Base-by-base conservation (phyloP, 1,140 invertebrate species). In the Cataglyphis hispanica region DNA sequence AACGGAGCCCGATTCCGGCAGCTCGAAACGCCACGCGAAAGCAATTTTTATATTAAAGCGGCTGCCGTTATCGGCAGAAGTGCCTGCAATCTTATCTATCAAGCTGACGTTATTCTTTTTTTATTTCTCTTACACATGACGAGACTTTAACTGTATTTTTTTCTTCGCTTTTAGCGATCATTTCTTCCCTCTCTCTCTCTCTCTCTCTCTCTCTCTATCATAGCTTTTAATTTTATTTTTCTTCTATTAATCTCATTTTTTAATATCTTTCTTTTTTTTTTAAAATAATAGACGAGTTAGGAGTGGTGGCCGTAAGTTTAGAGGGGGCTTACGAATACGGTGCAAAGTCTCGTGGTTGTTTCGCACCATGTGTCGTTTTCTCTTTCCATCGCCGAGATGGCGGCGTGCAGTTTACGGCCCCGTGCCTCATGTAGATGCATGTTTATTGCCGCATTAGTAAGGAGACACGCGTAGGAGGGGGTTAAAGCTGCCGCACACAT, bases 371-470 rank as follows among this genome's bases (percentile, higher is more conserved):
- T 83, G 53, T 69, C 40, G 16, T 85, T 67, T 60, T 61, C 61
- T 84, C 85, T 75, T 70, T 50, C 56, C 81, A 69, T 74, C 25
- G 43, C 43, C 19, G 67, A 13, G 53, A 66, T 75, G 53, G 22
- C 25, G 27, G 56, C 13, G 37, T 46, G 53, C 84, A 84, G 84
- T 87, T 86, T 87, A 86, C 61, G 58, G 67, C 60, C 43, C 74
- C 83, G 78, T 87, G 89, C 78, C 87, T 90, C 86, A 87, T 83
- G 89, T 91, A 90, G 92, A 93, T 93, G 92, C 92, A 93, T 93
- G 91, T 93, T 93, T 93, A 93, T 92, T 92, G 90, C 91, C 87
- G 87, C 91, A 93, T 93, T 93, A 93, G 90, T 70, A 50, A 27
- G 74, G 53, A 77, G 84, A 67, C 27, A 56, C 25, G 50, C 25